Evolutionary conservation across 2,888 invertebrate genomes (phyloP), one percentile per base, ranked within the genome.

Genomic region (Melipona beecheii): DNA sequence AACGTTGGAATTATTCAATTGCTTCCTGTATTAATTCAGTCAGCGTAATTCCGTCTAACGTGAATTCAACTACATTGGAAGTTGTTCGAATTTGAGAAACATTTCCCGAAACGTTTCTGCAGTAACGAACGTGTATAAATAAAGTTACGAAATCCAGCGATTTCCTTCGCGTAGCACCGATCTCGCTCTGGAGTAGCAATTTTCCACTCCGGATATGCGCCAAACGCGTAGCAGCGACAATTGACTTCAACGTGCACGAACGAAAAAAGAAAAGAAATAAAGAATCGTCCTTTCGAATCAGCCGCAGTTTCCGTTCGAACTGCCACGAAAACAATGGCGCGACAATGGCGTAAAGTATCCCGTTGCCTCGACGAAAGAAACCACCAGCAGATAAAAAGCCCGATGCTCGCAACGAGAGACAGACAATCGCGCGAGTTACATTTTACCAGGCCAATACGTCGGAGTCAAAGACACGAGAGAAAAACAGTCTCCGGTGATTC

Each of bases 401-500:
- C 27, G 43, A 43, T 54, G 27, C 3, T 27, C 50, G 27, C 9
- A 21, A 52, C 36, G 66, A 54, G 62, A 62, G 24, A 64, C n/a
- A 17, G 24, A 69, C 19, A 31, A 49, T 66, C 70, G 69, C 27
- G 43, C 27, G 64, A 72, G 73, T 77, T 58, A 58, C 78, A 71
- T 75, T 43, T 75, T 80, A n/a, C n/a, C n/a, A 64, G 52, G 21
- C 31, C 60, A 71, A 19, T 64, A 71, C 72, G 80, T 71, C 64
- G 49, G 54, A 43, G 52, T 72, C 64, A 64, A 27, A 60, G 62
- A 31, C 21, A 66, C 27, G 60, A 70, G 60, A 70, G 62, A 75
- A 80, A 78, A 84, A 84, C 73, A 78, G 60, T 72, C 79, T 76
- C 65, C 36, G 21, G 79, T 75, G 84, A 83, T 83, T 82, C 80